Evolutionary conservation across 2,797 vertebrate genomes (phyloP).

Genomic region (Margarornis squamiger): DNA sequence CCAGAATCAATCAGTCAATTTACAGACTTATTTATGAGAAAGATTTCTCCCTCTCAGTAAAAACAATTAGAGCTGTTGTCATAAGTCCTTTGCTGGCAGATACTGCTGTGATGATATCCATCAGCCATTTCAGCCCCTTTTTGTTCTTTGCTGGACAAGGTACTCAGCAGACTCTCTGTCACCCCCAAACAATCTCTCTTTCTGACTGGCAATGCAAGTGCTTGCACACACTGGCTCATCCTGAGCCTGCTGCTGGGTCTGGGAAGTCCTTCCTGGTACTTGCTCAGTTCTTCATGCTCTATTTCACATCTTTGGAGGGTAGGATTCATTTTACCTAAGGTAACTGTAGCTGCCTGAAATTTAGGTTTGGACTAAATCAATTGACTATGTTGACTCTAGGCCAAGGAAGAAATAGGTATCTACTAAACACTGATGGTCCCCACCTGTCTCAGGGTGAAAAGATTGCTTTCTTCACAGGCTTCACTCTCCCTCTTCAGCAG

Average conservation of each 20-base stretch:
- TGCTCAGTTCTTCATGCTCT: not conserved
- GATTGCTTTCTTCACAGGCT: not conserved
- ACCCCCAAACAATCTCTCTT: not conserved
- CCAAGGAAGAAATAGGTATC: not conserved
- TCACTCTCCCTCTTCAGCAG: not conserved
- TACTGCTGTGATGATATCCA: not conserved
- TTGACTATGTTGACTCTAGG: not conserved
- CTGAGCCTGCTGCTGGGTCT: not conserved
- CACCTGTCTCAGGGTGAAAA: not conserved
- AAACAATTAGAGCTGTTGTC: not conserved
- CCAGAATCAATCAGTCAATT: not conserved
- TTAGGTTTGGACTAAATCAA: not conserved
- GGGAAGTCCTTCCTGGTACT: not conserved
- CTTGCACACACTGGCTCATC: not conserved
- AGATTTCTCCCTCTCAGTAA: not conserved
- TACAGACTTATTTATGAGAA: not conserved
- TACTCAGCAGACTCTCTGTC: not conserved
- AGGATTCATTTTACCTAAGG: not conserved
- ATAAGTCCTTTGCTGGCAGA: not conserved
- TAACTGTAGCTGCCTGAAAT: not conserved
- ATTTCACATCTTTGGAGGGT: not conserved
- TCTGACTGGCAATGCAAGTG: not conserved
- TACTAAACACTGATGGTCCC: not conserved
- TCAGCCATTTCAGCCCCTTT: not conserved
- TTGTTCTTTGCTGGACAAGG: not conserved